phyloP scores from a whole-genome alignment of 2,113 vertebrate genomes.

The Myotis lucifugus region DNA sequence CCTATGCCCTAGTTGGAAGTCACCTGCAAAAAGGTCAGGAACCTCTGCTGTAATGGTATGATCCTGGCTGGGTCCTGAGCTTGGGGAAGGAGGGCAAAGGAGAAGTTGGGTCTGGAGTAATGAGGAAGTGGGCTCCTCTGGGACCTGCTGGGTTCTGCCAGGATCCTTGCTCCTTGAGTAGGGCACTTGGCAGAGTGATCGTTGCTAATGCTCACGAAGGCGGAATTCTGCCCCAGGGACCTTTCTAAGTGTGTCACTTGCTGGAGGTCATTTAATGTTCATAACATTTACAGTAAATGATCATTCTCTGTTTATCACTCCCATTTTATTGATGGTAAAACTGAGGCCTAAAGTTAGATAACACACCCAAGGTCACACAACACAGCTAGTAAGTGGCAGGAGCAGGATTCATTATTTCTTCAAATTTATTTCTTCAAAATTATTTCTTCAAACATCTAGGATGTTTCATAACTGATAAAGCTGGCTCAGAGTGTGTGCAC shows the following conservation, averaged over 20 bases:
- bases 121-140: not conserved
- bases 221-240: not conserved
- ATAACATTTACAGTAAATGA: not conserved
- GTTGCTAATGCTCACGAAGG: rapidly evolving
- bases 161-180: not conserved
- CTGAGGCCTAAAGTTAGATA: not conserved
- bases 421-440: too few species aligned
- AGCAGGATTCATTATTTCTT: not conserved
- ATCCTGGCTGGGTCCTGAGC: not conserved
- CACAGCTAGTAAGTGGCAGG: not conserved
- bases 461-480: not conserved
- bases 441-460: too few species aligned
- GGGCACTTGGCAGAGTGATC: not conserved
- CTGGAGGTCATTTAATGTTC: not conserved
- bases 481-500: not conserved
- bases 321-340: not conserved
- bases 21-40: not conserved
- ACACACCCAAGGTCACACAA: not conserved
- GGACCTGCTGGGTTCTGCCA: not conserved
- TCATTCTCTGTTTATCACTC: not conserved
- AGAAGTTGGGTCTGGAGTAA: not conserved
- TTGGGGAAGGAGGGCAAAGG: not conserved
- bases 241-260: not conserved
- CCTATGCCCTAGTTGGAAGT: not conserved
- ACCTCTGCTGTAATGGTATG: too few species aligned